Base-by-base conservation (phyloP, 2,888 invertebrate species). In the Copidosoma aretas region DNA sequence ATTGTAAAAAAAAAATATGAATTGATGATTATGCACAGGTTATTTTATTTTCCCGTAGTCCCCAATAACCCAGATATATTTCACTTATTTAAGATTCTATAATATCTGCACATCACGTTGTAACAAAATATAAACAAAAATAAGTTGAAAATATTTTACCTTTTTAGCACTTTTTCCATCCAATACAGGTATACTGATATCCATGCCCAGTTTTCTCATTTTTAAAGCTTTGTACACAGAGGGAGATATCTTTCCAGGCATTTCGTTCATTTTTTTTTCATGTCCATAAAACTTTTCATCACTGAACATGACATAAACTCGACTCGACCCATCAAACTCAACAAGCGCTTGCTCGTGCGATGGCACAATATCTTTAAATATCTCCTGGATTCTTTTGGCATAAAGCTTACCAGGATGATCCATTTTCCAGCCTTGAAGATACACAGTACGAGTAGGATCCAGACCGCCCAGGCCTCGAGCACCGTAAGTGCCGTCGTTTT, bases 381-480 rank as follows among this genome's bases (percentile, higher is more conserved):
- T 74, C 1, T 89, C 85, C 78, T 89, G 90, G 41, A 94, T 88
- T 1, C 87, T 85, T 14, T 87, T 82, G 0, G 89, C 86, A 79
- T 94, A 94, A 8, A 95, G 79, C 57, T 87, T 86, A 0, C 90
- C 90, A 12, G 93, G 92, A 77, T 92, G 91, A 10, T 87, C 82
- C 0, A 83, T 0, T 1, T 85, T 85, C 81, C 86, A 85, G 1
- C 85, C 85, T 46, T 78, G 79, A 43, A 91, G 82, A 77, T 88
- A 90, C 1, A 94, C 93, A 0, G 95, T 92, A 68, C 87, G 89
- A 63, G 88, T 88, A 0, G 95, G 95, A 84, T 96, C 91, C 41
- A 89, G 85, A 0, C 93, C 93, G 22, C 88, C 88, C 0, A 96
- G 84, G 0, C 82, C 79, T 74, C 89, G 90, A 4, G 90, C 87